phyloP scores from a whole-genome alignment of 1,140 invertebrate species.

The Colletes latitarsis region DNA sequence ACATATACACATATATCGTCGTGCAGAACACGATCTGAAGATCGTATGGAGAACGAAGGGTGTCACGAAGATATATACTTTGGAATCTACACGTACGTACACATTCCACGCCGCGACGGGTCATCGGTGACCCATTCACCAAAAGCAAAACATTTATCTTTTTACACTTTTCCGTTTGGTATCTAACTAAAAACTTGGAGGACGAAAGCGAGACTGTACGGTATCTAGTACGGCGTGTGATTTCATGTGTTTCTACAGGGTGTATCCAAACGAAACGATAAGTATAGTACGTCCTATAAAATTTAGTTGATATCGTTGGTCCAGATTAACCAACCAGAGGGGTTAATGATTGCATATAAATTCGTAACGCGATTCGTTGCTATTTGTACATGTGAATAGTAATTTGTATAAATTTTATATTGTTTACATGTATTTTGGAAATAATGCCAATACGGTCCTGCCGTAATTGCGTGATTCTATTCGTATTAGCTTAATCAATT shows the following conservation, averaged over 20 bases:
- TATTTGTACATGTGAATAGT: too few relatives aligned
- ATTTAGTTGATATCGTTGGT: too few relatives aligned
- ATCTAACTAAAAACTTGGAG: neutral
- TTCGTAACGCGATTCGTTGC: too few relatives aligned
- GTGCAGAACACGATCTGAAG: constrained; percentile 30
- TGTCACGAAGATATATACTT: constrained; percentile 3
- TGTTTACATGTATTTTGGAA: too few relatives aligned
- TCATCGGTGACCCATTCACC: constrained; percentile 2
- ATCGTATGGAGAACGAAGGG: constrained; percentile 24
- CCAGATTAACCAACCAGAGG: too few relatives aligned
- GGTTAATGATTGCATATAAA: too few relatives aligned
- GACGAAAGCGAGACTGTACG: constrained; percentile 16
- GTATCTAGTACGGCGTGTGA: neutral
- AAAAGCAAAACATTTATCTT: constrained; percentile 3
- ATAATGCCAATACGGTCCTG: too few relatives aligned
- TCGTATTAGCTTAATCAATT: too few relatives aligned
- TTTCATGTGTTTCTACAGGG: neutral
- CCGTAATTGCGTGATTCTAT: too few relatives aligned
- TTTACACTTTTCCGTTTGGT: constrained; percentile 11
- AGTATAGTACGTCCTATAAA: too few relatives aligned
- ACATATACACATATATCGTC: constrained; percentile 48
- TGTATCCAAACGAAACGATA: neutral
- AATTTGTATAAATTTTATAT: too few relatives aligned
- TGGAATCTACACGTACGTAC: neutral
- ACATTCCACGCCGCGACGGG: neutral